Evolutionary conservation across 2,888 invertebrate species (phyloP), one percentile per base, ranked within the genome.

Genomic region (Sphinx pinastri): DNA sequence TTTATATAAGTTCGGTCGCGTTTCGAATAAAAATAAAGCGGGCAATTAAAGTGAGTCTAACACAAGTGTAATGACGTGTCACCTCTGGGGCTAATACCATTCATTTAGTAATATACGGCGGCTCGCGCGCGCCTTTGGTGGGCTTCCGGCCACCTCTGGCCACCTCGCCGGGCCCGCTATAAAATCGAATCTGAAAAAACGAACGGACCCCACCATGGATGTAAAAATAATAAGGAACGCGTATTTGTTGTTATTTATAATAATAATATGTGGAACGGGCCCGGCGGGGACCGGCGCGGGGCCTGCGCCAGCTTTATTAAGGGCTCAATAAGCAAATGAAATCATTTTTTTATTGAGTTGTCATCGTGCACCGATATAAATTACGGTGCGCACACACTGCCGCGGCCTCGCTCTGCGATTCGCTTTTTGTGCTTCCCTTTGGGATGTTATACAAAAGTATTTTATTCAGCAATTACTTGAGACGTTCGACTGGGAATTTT

Each of bases 321-420:
- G 88, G 90, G 82, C 92, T 92, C 93, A 93, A 93, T 94, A 94
- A 94, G 92, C 93, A 94, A 94, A 93, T 93, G 93, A 91, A 93
- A 93, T 93, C 90, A 92, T 93, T 93, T 94, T 92, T 93, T 94
- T 94, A 93, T 93, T 93, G 90, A 93, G 91, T 89, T 93, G 93
- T 94, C 93, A 92, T 92, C 93, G 86, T 86, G 86, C 85, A 83
- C 88, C 83, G 89, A 92, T 91, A 93, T 93, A 93, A 93, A 93
- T 93, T 90, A 92, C 90, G 80, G 78, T 70, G 84, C 84, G 84
- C 88, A 86, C 89, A 84, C 85, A 86, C 84, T 82, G 86, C 84
- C 79, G 84, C 79, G 75, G 81, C 77, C 79, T 75, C 77, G 81
- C 75, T 81, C 80, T 81, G 77, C 79, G 83, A 77, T 82, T 86